phyloP scores from a whole-genome alignment of 2,113 vertebrate genomes.

The Chloebia gouldiae region DNA sequence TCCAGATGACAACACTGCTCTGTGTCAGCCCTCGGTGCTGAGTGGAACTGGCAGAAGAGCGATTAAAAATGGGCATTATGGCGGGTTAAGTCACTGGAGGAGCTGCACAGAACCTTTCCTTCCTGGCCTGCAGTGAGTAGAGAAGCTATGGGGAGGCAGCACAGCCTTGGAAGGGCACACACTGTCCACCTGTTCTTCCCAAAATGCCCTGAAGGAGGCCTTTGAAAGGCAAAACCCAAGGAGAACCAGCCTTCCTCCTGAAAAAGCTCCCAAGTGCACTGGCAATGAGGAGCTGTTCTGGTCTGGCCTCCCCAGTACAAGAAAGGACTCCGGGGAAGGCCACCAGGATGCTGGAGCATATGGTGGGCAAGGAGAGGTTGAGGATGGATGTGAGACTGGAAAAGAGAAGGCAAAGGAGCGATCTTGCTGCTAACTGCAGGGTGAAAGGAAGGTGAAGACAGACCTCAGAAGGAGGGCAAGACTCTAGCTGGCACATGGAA shows the following conservation, averaged over 20 bases:
- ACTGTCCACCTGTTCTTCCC: background rate
- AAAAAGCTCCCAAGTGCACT: background rate
- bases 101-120: background rate
- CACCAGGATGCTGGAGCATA: background rate
- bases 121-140: background rate
- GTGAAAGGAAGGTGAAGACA: background rate
- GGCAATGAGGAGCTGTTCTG: background rate
- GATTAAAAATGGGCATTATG: background rate
- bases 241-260: background rate
- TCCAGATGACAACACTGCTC: slow-evolving; percentile 34
- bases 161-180: background rate
- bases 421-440: background rate
- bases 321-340: background rate
- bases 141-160: background rate
- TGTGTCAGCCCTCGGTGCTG: slow-evolving; percentile 11
- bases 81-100: background rate
- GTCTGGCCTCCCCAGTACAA: background rate
- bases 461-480: background rate
- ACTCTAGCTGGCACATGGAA: background rate
- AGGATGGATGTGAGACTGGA: background rate
- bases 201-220: background rate
- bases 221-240: background rate
- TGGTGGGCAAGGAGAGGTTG: background rate
- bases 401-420: background rate
- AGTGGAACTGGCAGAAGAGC: background rate